phyloP scores from a whole-genome alignment of 1,140 invertebrate species.

The Lasioglossum albipes region DNA sequence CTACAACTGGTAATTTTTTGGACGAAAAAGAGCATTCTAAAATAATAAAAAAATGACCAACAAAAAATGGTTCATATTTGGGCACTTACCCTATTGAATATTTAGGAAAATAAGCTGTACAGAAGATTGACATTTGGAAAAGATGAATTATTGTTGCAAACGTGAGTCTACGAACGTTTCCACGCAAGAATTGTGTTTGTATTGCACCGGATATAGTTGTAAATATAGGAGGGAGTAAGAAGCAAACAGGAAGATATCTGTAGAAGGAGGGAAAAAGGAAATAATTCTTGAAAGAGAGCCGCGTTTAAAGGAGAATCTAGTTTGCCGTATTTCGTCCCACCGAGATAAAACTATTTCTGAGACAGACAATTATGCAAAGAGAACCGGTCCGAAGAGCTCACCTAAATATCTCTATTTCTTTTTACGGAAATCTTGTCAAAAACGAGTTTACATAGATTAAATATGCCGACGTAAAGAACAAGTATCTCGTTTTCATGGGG shows the following conservation, averaged over 20 bases:
- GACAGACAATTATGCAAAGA: constrained; percentile 2
- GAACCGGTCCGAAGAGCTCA: background rate
- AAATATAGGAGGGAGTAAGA: background rate
- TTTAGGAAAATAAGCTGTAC: too few relatives aligned
- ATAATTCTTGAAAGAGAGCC: background rate
- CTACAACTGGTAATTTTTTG: too few relatives aligned
- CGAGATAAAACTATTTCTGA: constrained; percentile 4
- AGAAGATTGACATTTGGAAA: too few relatives aligned
- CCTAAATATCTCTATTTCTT: background rate
- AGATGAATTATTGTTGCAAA: too few relatives aligned
- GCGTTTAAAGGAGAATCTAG: background rate
- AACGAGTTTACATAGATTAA: constrained; percentile 4
- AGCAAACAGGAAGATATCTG: too few relatives aligned
- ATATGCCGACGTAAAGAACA: background rate
- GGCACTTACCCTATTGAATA: too few relatives aligned
- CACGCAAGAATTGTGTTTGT: background rate
- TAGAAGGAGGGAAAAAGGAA: too few relatives aligned
- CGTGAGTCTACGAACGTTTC: too few relatives aligned
- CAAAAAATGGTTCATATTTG: too few relatives aligned
- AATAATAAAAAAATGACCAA: too few relatives aligned
- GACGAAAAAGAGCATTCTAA: too few relatives aligned
- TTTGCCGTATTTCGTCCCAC: constrained; percentile 12
- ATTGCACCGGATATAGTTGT: background rate
- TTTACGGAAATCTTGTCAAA: background rate
- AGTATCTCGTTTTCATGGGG: too few relatives aligned